phyloP scores from a whole-genome alignment of 92 coral and sea anemone species.

The Parazoanthus darwini region DNA sequence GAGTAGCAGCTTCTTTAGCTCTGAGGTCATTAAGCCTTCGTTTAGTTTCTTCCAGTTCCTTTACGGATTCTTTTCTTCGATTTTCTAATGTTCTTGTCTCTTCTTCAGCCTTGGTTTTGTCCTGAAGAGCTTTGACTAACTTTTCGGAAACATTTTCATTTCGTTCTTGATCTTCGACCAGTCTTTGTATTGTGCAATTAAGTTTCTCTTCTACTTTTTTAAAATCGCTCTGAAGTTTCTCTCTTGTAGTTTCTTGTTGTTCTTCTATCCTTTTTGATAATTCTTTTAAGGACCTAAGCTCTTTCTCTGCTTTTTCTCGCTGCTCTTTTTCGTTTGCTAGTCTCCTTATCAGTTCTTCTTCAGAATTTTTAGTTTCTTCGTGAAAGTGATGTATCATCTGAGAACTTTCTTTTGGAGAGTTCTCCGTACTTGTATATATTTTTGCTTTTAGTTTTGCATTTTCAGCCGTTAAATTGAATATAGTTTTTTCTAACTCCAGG shows the following conservation, averaged over 20 bases:
- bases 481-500: not conserved
- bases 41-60: conserved; percentile 19
- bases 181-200: not conserved
- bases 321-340: not conserved
- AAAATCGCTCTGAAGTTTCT: not conserved
- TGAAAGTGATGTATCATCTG: not conserved
- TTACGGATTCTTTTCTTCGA: conserved; percentile 1
- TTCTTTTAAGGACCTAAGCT: conserved; percentile 1
- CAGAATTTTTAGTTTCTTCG: not conserved
- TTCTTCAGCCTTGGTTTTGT: conserved; percentile 19
- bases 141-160: not conserved
- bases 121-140: conserved; percentile 11
- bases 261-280: not conserved
- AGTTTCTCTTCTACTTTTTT: conserved; percentile 13
- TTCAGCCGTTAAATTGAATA: not conserved
- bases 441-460: not conserved
- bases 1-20: not conserved
- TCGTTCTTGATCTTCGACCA: conserved; percentile 9
- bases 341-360: conserved; percentile 6
- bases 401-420: not conserved
- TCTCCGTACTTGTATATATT: not conserved
- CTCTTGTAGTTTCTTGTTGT: not conserved
- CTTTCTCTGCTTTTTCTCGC: conserved; percentile 8
- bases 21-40: not conserved
- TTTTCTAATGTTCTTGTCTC: not conserved